Conservation (phyloP, 2,888 invertebrate genomes). For the Abrostola tripartita region DNA sequence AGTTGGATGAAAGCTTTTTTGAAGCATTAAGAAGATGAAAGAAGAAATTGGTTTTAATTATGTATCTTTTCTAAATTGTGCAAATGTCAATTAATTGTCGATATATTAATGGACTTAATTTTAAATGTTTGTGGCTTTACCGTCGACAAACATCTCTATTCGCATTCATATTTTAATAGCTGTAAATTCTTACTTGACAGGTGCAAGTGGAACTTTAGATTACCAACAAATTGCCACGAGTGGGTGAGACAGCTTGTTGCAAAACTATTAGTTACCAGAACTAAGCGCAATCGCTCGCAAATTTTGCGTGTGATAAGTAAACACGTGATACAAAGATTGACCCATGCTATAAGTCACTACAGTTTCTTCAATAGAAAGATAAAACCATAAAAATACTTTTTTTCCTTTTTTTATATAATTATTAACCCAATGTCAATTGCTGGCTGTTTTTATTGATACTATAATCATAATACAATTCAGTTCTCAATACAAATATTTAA, state of each 20-base stretch:
- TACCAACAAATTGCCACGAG: constrained; percentile 27
- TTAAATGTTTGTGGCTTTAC: not conserved
- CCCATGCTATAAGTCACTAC: not conserved
- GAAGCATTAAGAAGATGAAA: no score
- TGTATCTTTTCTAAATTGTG: no score
- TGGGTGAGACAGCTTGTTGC: constrained; percentile 34
- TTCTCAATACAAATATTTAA: constrained; percentile 31
- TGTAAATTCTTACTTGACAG: constrained; percentile 25
- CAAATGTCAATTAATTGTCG: no score
- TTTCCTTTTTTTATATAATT: no score
- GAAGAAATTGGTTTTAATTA: no score
- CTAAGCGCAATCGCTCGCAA: constrained; percentile 13
- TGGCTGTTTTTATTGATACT: constrained; percentile 3
- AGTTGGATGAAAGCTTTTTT: no score
- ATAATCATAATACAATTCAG: constrained; percentile 25
- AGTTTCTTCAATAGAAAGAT: not conserved
- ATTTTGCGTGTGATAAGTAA: constrained; percentile 13
- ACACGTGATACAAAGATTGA: not conserved
- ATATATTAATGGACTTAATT: no score
- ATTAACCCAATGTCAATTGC: constrained; percentile 9
- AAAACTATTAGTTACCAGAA: constrained; percentile 27
- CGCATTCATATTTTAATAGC: constrained; percentile 17
- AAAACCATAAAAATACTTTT: no score
- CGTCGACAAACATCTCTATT: not conserved
- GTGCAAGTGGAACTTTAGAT: constrained; percentile 29